These are phyloP conservation scores for Mus pahari DNA, from an alignment of 2,113 vertebrate genomes.

Conservation along the genomic window DNA sequence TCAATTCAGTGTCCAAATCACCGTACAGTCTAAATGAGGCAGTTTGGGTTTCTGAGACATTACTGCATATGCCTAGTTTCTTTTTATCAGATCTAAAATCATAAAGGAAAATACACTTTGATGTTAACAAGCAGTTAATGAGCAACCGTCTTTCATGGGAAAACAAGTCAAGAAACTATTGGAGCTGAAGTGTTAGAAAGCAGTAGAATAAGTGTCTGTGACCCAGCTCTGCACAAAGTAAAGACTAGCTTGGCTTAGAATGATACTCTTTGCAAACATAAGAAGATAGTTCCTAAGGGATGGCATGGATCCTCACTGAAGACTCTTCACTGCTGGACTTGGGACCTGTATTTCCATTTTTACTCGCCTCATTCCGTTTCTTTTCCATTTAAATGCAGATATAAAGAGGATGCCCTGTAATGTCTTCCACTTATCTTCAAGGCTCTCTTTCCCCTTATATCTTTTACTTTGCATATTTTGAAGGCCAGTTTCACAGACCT, in stretches of 20 bases:
- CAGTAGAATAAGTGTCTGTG: background rate
- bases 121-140: background rate
- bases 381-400: slow-evolving; percentile 29
- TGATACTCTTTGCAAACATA: background rate
- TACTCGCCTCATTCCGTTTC: background rate
- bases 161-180: background rate
- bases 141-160: background rate
- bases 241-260: background rate
- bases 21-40: background rate
- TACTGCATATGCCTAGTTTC: background rate
- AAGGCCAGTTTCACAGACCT: background rate
- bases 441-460: background rate
- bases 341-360: background rate
- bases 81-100: slow-evolving; percentile 27
- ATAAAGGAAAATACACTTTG: slow-evolving; percentile 15
- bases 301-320: background rate
- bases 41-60: slow-evolving; percentile 30
- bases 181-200: background rate
- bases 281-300: background rate
- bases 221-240: background rate
- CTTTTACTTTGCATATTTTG: background rate
- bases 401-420: background rate
- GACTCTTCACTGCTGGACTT: background rate
- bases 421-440: background rate
- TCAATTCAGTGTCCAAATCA: background rate